Percentiles rank a stretch among this genome's conserved stretches.
Conservation (phyloP, 2,888 invertebrate genomes). For the Nomada lathburiana region DNA sequence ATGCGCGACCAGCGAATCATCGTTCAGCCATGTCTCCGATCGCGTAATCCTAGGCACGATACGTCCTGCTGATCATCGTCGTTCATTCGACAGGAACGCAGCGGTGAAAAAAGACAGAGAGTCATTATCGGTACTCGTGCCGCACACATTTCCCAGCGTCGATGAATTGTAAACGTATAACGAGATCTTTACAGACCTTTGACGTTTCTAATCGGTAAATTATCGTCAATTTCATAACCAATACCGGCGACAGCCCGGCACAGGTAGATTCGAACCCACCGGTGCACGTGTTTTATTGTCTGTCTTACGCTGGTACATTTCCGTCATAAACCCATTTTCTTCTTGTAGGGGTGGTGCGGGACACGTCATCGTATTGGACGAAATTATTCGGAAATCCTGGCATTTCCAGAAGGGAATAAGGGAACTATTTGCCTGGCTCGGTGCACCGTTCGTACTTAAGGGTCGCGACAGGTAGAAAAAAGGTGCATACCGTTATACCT, state of each 20-base stretch:
- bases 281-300: slow-evolving; percentile 20
- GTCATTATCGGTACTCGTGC: slow-evolving; percentile 27
- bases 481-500: slow-evolving; percentile 61
- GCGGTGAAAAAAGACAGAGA: background rate
- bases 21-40: slow-evolving; percentile 55
- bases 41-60: slow-evolving; percentile 54
- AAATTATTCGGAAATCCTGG: slow-evolving; percentile 16
- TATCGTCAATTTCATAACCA: slow-evolving; percentile 37
- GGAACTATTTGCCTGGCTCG: slow-evolving; percentile 39
- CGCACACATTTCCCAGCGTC: slow-evolving; percentile 26
- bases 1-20: slow-evolving; percentile 40
- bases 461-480: slow-evolving; percentile 64
- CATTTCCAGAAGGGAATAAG: slow-evolving; percentile 53
- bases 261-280: background rate
- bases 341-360: background rate
- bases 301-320: background rate
- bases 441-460: slow-evolving; percentile 41
- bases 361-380: background rate
- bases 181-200: slow-evolving; percentile 11
- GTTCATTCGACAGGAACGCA: background rate
- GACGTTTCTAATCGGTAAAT: slow-evolving; percentile 39
- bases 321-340: slow-evolving; percentile 28
- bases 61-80: slow-evolving; percentile 40
- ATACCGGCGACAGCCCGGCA: background rate
- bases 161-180: slow-evolving; percentile 44